These are phyloP conservation scores for Peromyscus aztecus DNA, from an alignment of 2,797 vertebrate genomes.

Conservation along the genomic window DNA sequence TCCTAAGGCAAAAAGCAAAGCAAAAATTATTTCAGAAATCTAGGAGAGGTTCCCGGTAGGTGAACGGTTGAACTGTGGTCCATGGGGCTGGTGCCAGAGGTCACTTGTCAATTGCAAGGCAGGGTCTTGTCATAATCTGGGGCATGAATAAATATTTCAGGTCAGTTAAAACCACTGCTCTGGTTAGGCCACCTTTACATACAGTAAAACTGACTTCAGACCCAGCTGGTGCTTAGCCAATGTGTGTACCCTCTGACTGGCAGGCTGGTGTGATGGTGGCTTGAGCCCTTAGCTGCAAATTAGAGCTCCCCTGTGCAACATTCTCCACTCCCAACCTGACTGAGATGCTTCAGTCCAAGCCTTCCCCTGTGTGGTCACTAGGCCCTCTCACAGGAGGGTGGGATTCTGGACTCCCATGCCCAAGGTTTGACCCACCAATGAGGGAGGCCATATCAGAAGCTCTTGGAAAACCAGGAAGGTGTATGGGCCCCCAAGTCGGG, in stretches of 20 bases:
- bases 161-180: accelerated
- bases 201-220: not conserved
- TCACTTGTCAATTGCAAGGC: not conserved
- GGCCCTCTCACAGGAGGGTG: not conserved
- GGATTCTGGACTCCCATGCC: not conserved
- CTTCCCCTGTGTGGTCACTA: not conserved
- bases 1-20: not conserved
- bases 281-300: not conserved
- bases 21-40: not conserved
- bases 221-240: not conserved
- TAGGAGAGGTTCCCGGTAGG: not conserved
- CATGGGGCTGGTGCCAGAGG: not conserved
- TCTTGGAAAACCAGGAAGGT: not conserved
- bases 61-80: not conserved
- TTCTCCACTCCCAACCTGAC: not conserved
- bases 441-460: conserved; percentile 4
- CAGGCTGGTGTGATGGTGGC: not conserved
- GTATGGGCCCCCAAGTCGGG: not conserved
- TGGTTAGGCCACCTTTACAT: not conserved
- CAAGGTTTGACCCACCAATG: not conserved
- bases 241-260: not conserved
- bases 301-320: accelerated
- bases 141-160: not conserved
- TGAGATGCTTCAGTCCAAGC: not conserved
- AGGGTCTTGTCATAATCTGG: not conserved